Base-by-base conservation (phyloP, 2,113 vertebrate species). In the Telmatochromis brichardi region DNA sequence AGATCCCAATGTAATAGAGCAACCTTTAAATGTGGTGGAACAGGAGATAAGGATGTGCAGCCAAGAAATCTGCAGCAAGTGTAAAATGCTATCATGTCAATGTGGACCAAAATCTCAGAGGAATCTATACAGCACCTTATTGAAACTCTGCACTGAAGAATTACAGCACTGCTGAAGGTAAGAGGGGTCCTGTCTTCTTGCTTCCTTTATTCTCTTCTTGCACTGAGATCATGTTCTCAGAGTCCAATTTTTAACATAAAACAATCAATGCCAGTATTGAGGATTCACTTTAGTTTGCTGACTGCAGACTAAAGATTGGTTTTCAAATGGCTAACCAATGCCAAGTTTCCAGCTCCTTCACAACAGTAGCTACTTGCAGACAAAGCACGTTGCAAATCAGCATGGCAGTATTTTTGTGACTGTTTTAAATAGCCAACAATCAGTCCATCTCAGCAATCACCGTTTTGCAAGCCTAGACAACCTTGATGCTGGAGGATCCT, bases 341-440 rank as follows among this genome's bases (percentile, higher is more conserved):
- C 33, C 11, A 17, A 80, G 28, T 14, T 14, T 31, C 45, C 17
- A 9, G 4, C 79, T 88, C 54, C 40, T 47, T 23, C 28, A 53
- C 45, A 53, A 65, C 50, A 80, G 55, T 55, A 81, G 15, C 26
- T 80, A 85, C 83, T 6, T 88, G 81, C 87, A 65, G 55, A 80
- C 76, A 21, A 68, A 53, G 26, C 73, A 45, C 26, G 14, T 83
- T n/a, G 15, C 12, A 26, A 55, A 85, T 90, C 23, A 60, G 13
- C 45, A 17, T 4, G 19, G 65, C 17, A n/a, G 76, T 65, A 53
- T 63, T 31, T 73, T 76, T 84, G 45, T 65, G 65, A 51, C 42
- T 3, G n/a, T 84, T 91, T 76, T 82, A 89, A 94, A 91, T 86
- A 68, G 63, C 71, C 85, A 88, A 84, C 73, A 82, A 89, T 65